Percentiles rank a stretch among this genome's conserved stretches.
Evolutionary conservation across 1,140 invertebrate species (phyloP).

Genomic region (Atta cephalotes): DNA sequence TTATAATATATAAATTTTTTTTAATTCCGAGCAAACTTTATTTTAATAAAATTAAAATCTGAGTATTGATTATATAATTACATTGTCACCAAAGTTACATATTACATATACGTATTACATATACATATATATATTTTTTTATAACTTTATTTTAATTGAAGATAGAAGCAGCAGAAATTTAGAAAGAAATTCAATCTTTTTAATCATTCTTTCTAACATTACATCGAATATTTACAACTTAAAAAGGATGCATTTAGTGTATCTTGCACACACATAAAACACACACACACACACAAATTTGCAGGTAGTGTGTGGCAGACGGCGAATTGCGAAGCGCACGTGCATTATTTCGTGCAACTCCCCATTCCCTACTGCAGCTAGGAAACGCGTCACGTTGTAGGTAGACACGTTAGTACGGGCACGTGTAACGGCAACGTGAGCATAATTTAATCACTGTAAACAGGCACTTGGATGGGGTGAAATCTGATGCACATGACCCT

Average conservation of each 20-base stretch:
- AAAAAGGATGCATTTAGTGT: neutral
- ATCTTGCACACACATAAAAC: neutral
- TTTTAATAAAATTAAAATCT: conserved; percentile 17
- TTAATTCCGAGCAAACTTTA: neutral
- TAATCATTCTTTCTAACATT: neutral
- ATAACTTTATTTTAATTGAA: neutral
- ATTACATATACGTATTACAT: too few relatives aligned
- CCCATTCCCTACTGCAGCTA: conserved; percentile 47
- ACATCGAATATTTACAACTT: conserved; percentile 9
- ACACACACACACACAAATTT: neutral
- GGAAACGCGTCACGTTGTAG: conserved; percentile 58
- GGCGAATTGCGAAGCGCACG: conserved; percentile 50
- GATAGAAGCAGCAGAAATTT: neutral
- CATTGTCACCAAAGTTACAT: neutral
- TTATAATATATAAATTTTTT: neutral
- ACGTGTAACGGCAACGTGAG: conserved; percentile 66
- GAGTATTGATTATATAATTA: neutral
- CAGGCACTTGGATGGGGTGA: conserved; percentile 58
- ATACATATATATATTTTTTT: too few relatives aligned
- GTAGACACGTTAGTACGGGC: conserved; percentile 52
- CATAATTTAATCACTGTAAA: conserved; percentile 67
- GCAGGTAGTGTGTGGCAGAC: conserved; percentile 7
- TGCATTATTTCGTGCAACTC: conserved; percentile 62
- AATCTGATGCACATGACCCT: conserved; percentile 60
- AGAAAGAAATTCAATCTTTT: neutral